A percentile compares a stretch with the other conserved stretches of the same genome.
Conservation (phyloP, 2,113 vertebrate genomes). For the Aphyosemion australe region DNA sequence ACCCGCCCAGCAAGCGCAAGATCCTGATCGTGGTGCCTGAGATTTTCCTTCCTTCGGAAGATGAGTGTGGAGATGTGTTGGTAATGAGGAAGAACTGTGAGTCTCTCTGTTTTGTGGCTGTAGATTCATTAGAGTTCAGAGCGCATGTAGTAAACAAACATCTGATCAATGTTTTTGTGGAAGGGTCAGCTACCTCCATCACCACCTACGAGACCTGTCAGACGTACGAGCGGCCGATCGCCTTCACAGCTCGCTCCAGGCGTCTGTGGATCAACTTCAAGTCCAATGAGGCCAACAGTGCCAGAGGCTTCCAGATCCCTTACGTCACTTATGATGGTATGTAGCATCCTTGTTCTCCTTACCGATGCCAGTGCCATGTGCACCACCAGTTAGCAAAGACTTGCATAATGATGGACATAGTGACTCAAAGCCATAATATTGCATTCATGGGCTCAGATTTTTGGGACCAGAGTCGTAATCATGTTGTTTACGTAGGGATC, state of each 20-base stretch:
- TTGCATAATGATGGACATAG: no score
- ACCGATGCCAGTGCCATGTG: no score
- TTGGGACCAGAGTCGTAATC: no score
- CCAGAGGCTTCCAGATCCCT: conserved; percentile 96
- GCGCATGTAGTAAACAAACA: not conserved
- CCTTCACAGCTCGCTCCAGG: conserved; percentile 95
- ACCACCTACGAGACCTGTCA: conserved; percentile 98
- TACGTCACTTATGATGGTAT: conserved; percentile 96
- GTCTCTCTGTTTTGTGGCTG: conserved; percentile 17
- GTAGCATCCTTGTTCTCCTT: not conserved
- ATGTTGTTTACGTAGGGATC: no score
- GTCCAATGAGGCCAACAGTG: conserved; percentile 95
- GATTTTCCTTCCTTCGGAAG: conserved; percentile 97
- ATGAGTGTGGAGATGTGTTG: conserved; percentile 95
- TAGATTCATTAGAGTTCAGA: not conserved
- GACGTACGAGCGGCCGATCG: conserved; percentile 96
- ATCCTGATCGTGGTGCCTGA: conserved; percentile 97
- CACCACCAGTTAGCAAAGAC: no score
- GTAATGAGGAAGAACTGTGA: conserved; percentile 99
- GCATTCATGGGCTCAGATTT: no score
- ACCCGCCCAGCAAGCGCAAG: conserved; percentile 96
- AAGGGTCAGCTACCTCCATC: conserved; percentile 95
- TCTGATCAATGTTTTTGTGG: conserved; percentile 9
- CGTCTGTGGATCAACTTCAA: conserved; percentile 99
- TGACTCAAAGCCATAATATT: no score